Evolutionary conservation across 2,888 invertebrate genomes (phyloP), one percentile per base, ranked within the genome.

Genomic region (Bhutanitis thaidina): DNA sequence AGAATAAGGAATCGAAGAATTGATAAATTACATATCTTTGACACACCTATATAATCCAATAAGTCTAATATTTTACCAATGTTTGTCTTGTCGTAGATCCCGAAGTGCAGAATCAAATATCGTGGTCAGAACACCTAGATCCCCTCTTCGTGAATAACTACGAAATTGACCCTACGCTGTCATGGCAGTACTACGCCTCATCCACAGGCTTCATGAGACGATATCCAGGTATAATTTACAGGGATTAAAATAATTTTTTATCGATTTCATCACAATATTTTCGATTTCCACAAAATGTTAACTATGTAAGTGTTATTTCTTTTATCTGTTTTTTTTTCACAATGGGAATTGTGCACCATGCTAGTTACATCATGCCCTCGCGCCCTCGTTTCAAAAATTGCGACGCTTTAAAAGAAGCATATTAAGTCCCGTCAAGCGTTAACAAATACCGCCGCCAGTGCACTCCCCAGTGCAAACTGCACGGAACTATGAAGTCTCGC

Each of bases 141-240:
- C 93, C 94, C 14, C 90, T 95, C 56, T 98, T 98, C 83, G 93
- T 93, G 63, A 95, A 95, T 74, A 98, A 98, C 90, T 95, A 96
- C 75, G 94, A 96, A 73, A 93, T 93, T 59, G 97, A 98, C 84
- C 96, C 97, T 0, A 94, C 96, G 1, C 90, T 98, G 36, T 96
- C 97, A n/a, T 99, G 98, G 97, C 99, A 99, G 88, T 98, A 98
- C 88, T 99, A 97, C 85, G 98, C 99, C 45, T 97, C 98, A 48
- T 95, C 97, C n/a, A 91, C 94, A 1, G 99, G 99, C 43, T 98
- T 98, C 82, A 93, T 99, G 79, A 91, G 99, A 66, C 93, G 97
- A 69, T 99, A 96, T 90, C 99, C 99, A 77, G 98, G 98, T 94
- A 85, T 3, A 60, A n/a, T 40, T 20, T 8, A 7, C 7, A 27